Percentiles rank a stretch among this genome's conserved stretches.
Conservation (phyloP, 2,888 invertebrate species). For the Eristalis tenax region DNA sequence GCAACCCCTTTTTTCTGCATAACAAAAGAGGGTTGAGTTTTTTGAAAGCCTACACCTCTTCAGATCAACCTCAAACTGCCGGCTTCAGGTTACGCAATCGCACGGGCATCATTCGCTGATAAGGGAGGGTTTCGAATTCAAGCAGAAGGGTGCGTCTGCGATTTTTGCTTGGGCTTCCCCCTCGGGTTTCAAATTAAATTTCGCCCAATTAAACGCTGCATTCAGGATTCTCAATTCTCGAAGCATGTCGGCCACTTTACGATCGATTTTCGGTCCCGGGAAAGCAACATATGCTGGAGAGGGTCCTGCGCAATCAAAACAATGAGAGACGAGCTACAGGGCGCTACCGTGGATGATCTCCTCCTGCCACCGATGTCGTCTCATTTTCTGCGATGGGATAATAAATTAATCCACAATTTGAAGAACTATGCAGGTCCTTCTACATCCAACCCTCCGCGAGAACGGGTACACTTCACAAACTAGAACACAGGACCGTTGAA, state of each 20-base stretch:
- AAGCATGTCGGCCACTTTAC: conserved; percentile 66
- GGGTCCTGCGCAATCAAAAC: conserved; percentile 65
- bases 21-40: conserved; percentile 52
- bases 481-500: conserved; percentile 24
- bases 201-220: conserved; percentile 64
- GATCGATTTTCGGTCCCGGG: conserved; percentile 54
- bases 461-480: conserved; percentile 33
- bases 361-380: conserved; percentile 5
- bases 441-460: conserved; percentile 21
- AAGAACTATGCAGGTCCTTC: conserved; percentile 56
- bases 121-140: conserved; percentile 56
- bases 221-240: conserved; percentile 47
- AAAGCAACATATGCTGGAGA: conserved; percentile 67
- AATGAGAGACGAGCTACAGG: conserved; percentile 49
- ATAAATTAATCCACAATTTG: conserved; percentile 70
- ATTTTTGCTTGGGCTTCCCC: not conserved
- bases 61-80: conserved; percentile 64
- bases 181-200: conserved; percentile 60
- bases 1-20: conserved; percentile 54
- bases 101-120: conserved; percentile 40
- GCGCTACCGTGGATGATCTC: conserved; percentile 36
- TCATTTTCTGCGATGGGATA: conserved; percentile 44
- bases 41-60: conserved; percentile 65
- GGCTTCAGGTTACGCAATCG: conserved; percentile 61
- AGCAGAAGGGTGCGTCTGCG: conserved; percentile 45